Base-by-base conservation (phyloP, 2,113 vertebrate species). In the Halcyon senegalensis region DNA sequence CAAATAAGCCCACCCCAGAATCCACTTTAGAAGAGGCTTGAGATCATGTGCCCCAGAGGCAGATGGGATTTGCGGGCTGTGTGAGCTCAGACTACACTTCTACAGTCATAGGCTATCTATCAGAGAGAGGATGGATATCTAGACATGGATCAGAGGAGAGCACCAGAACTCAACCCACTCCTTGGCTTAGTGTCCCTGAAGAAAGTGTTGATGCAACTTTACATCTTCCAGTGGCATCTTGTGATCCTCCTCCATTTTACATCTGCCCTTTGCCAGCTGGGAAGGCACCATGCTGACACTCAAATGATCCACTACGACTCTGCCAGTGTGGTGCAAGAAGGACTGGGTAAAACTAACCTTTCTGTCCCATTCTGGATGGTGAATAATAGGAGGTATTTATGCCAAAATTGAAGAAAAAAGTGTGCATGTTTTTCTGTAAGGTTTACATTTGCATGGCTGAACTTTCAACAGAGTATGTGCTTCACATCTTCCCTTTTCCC, bases 1-100 rank as follows among this genome's bases (percentile, higher is more conserved):
- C 91, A 96, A 95, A 94, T 83, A 95, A 96, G 84, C 89, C 94
- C 82, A 90, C 82, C 67, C 88, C 80, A 94, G 64, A 95, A 93
- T 94, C 46, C 46, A 70, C 86, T 92, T 92, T 78, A 92, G 91
- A 91, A 84, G 83, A 93, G 64, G 13, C 64, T 87, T 92, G 83
- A 93, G 87, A 89, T 92, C 80, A 60, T 86, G 80, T 94, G 80
- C 86, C 94, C 86, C 80, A 84, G 77, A 87, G 89, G 89, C 93
- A 97, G 76, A 86, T 89, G 84, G 91, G 84, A 91, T 95, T 84
- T 97, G 86, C 0, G 9, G 95, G 73, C 60, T 95, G 43, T n/a
- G 5, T 91, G 31, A 96, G 30, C 43, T 87, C 86, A 89, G 80
- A 72, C 72, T 90, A 41, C 37, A 43, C 63, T 89, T 84, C 53